A percentile compares a stretch with the other conserved stretches of the same genome.
Evolutionary conservation across 1,140 invertebrate genomes (phyloP).

Genomic region (Armadillidium nasatum): DNA sequence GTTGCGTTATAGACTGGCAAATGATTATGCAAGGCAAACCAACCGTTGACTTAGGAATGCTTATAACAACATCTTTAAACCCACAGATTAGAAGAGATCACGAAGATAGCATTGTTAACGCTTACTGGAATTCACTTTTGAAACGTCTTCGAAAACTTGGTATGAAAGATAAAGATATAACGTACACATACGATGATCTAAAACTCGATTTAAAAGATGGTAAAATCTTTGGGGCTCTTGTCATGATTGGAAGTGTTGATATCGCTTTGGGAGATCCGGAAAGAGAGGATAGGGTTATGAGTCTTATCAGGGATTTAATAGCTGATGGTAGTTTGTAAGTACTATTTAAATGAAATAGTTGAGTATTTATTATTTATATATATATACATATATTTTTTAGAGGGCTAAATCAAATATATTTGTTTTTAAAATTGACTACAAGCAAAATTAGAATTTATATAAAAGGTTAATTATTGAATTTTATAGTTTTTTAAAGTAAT

Average conservation of each 20-base stretch:
- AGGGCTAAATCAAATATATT: too few species aligned
- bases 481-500: too few species aligned
- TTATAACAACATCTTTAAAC: conserved; percentile 25
- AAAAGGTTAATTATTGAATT: too few species aligned
- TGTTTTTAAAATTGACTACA: too few species aligned
- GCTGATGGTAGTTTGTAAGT: neutral
- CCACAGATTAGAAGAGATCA: conserved; percentile 22
- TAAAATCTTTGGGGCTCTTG: conserved; percentile 18
- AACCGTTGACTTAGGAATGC: conserved; percentile 24
- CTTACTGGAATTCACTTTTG: conserved; percentile 21
- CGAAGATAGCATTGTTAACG: conserved; percentile 5
- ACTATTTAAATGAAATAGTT: too few species aligned
- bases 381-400: too few species aligned
- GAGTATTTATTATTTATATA: too few species aligned
- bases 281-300: conserved; percentile 25
- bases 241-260: conserved; percentile 28
- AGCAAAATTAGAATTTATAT: too few species aligned
- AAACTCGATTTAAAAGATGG: conserved; percentile 15
- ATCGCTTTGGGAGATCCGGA: conserved; percentile 26
- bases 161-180: neutral
- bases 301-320: conserved; percentile 22
- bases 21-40: conserved; percentile 26
- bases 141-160: neutral
- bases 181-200: conserved; percentile 9
- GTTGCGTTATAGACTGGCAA: conserved; percentile 28